A percentile compares a stretch with the other conserved stretches of the same genome.
phyloP scores from a whole-genome alignment of 1,140 invertebrate species.

The Panagrolaimus sp. region DNA sequence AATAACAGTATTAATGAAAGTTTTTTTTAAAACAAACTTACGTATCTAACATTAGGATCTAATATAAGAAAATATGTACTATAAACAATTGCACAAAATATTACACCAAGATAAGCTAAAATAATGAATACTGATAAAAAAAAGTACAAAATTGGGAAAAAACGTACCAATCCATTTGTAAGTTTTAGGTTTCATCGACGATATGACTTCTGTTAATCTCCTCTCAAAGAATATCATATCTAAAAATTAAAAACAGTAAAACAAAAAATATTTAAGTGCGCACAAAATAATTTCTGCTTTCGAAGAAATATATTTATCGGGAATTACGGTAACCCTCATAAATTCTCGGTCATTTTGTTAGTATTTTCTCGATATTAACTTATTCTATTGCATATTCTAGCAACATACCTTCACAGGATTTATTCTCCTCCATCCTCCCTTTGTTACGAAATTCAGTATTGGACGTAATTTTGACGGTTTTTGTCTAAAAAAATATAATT shows the following conservation, averaged over 20 bases:
- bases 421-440: slow-evolving; percentile 1
- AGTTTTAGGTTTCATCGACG: slow-evolving; percentile 80
- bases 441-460: no score
- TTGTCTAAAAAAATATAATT: no score
- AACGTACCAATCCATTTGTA: slow-evolving; percentile 79
- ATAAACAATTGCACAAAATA: slow-evolving; percentile 24
- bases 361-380: no score
- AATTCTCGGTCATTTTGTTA: no score
- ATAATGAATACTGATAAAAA: neutral
- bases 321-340: no score
- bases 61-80: slow-evolving; percentile 68
- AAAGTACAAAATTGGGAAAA: slow-evolving; percentile 6
- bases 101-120: slow-evolving; percentile 18
- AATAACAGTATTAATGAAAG: no score
- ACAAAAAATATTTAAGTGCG: no score
- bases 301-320: neutral
- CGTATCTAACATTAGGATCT: slow-evolving; percentile 78
- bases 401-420: slow-evolving; percentile 11
- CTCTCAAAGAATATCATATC: slow-evolving; percentile 94
- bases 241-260: slow-evolving; percentile 62
- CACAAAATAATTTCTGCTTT: neutral
- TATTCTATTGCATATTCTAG: no score
- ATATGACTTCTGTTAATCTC: slow-evolving; percentile 88
- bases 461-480: no score
- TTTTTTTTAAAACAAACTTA: slow-evolving; percentile 23